Evolutionary conservation across 2,888 invertebrate species (phyloP), one percentile per base, ranked within the genome.

Genomic region (Drosophila aldrichi): DNA sequence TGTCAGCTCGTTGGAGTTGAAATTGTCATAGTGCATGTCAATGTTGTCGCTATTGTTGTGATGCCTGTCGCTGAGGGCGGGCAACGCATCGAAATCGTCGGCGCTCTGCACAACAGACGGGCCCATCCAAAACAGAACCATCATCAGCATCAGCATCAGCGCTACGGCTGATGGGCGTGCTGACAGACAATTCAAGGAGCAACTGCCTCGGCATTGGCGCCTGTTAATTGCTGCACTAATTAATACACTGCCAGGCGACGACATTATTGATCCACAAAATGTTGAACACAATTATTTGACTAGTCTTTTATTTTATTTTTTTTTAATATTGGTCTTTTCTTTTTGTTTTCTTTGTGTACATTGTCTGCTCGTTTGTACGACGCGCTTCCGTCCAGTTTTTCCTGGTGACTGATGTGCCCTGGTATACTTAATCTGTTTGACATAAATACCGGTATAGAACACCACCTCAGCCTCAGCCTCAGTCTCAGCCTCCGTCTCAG

Each of bases 401-500:
- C 65, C 68, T 41, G 77, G 10, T 44, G 66, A 86, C 77, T 83
- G 87, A 71, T 72, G 55, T 60, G 69, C 49, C 58, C 55, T 40
- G 66, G 64, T 71, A 70, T 48, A 69, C 64, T 83, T 70, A 73
- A 82, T 82, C 83, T 69, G 70, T 61, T 74, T 73, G 70, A 87
- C 83, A 83, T 68, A 75, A 79, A 84, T 86, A 65, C 70, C 69
- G 72, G 65, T 56, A 44, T 40, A 34, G 32, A 52, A n/a, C 52
- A 38, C n/a, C 29, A 38, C n/a, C 29, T 32, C 48, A 18, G 32
- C 3, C 29, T 38, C 6, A 36, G 36, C 9, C 6, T 2, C 48
- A 22, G 46, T 14, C 5, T 4, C 44, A 7, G 43, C 9, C n/a
- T 18, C 6, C n/a, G 46, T 4, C 8, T n/a, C 46, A 8, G 46